phyloP scores from a whole-genome alignment of 1,140 invertebrate species.

The Anoplophora glabripennis region DNA sequence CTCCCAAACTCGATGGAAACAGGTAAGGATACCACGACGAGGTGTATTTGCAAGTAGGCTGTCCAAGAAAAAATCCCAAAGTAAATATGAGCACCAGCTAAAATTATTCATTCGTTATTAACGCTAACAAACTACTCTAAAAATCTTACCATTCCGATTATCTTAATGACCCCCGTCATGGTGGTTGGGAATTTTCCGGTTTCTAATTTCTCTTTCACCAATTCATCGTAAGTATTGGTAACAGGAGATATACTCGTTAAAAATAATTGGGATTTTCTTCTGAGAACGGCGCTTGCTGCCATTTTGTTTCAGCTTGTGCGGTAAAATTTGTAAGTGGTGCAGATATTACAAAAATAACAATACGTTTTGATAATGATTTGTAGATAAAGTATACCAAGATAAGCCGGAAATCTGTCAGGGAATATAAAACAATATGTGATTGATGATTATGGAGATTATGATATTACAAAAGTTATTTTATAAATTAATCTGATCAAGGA shows the following conservation, averaged over 20 bases:
- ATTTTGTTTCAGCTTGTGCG: constrained; percentile 8
- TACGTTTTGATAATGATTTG: too few species aligned
- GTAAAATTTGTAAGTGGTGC: too few species aligned
- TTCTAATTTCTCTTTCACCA: constrained; percentile 27
- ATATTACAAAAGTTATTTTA: too few species aligned
- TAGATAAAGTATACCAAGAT: too few species aligned
- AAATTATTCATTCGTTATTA: neutral
- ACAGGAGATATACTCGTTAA: constrained; percentile 25
- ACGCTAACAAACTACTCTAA: too few species aligned
- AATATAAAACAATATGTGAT: too few species aligned
- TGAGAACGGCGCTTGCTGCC: constrained; percentile 16
- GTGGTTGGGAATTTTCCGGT: constrained; percentile 27
- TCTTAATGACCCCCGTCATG: constrained; percentile 27
- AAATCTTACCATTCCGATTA: constrained; percentile 26
- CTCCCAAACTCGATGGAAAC: constrained; percentile 3
- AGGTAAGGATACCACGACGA: constrained; percentile 15
- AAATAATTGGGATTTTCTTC: constrained; percentile 30
- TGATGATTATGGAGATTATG: too few species aligned
- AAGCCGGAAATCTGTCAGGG: too few species aligned
- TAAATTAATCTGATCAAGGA: too few species aligned
- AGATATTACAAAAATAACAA: too few species aligned
- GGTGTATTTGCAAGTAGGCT: constrained; percentile 19
- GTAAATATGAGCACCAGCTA: constrained; percentile 7
- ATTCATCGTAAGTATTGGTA: constrained; percentile 25
- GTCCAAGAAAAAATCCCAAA: constrained; percentile 11